These are phyloP conservation scores for Zaprionus gabonicus DNA, from an alignment of 1,140 invertebrate genomes.

Conservation along the genomic window DNA sequence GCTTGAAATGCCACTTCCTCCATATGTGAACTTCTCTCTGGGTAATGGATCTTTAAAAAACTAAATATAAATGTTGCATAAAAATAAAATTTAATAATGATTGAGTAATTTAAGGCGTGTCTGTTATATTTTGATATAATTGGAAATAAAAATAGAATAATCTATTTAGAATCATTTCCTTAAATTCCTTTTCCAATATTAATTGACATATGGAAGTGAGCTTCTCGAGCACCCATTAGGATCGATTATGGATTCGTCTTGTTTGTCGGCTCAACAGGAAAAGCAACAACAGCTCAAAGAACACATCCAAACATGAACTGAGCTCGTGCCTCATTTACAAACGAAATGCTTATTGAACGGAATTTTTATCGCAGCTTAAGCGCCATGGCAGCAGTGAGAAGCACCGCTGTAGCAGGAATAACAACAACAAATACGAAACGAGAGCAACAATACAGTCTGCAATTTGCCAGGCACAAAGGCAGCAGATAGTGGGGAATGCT, in stretches of 20 bases:
- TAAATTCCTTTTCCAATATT: neutral
- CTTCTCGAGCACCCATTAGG: too few species aligned
- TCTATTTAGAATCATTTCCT: neutral
- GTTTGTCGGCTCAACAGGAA: slow-evolving; percentile 25
- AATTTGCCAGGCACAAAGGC: slow-evolving; percentile 15
- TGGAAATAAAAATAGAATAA: too few species aligned
- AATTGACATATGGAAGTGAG: slow-evolving; percentile 24
- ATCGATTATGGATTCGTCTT: slow-evolving; percentile 37
- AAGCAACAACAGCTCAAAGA: slow-evolving; percentile 53
- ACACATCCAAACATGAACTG: neutral
- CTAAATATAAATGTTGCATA: too few species aligned
- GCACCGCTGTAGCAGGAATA: slow-evolving; percentile 40
- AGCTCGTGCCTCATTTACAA: slow-evolving; percentile 33
- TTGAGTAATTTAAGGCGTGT: too few species aligned
- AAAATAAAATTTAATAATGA: neutral
- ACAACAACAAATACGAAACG: slow-evolving; percentile 6
- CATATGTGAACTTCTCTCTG: neutral
- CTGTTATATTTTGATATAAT: too few species aligned
- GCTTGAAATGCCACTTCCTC: slow-evolving; percentile 23
- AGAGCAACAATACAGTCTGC: slow-evolving; percentile 21
- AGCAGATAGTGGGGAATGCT: slow-evolving; percentile 53
- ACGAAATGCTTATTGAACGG: slow-evolving; percentile 76
- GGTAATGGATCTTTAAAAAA: neutral
- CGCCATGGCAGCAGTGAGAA: slow-evolving; percentile 68
- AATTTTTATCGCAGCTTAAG: slow-evolving; percentile 79